Evolutionary conservation across 1,140 invertebrate genomes (phyloP), one percentile per base, ranked within the genome.

Genomic region (Panagrolaimus sp.): DNA sequence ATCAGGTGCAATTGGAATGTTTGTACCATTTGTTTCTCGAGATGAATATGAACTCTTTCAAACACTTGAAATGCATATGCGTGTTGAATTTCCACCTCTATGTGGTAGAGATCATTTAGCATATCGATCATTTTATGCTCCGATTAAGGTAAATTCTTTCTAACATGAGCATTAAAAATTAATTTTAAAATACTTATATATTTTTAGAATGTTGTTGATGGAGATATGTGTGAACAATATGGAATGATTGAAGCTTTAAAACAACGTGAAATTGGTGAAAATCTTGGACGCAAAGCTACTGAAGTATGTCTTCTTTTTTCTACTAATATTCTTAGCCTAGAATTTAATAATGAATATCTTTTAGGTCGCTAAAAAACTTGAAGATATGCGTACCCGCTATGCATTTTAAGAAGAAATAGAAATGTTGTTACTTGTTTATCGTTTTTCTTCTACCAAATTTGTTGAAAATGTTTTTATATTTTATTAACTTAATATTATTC

Each of bases 11-110:
- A 90, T 99, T 1, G 96, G 96, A 1, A 93, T 96, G 45, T 86
- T 99, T 5, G 91, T 98, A 11, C 94, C 96, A 0, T 98, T 99
- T 77, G 95, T 93, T 0, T 96, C 93, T 38, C 90, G 95, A 79
- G 96, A 99, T 82, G 95, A 98, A 84, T 93, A 95, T 76, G 95
- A 98, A 82, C 98, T 98, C 81, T 98, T 99, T 85, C 95, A 98
- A 84, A 92, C 98, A 86, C 85, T 99, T 64, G 96, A 99, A 84
- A 98, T 99, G 96, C 94, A 99, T 83, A 95, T 99, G 93, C 86
- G 96, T 48, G 92, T 91, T 62, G 95, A 98, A 84, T 91, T 97
- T 84, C 88, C 92, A 0, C 94, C 96, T 0, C 84, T 99, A 0
- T 97, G 93, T 86, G 96, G 96, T 1, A 86, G 96, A 23, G 96